Base-by-base conservation (phyloP, 1,140 invertebrate genomes). In the Kradibia gibbosae region DNA sequence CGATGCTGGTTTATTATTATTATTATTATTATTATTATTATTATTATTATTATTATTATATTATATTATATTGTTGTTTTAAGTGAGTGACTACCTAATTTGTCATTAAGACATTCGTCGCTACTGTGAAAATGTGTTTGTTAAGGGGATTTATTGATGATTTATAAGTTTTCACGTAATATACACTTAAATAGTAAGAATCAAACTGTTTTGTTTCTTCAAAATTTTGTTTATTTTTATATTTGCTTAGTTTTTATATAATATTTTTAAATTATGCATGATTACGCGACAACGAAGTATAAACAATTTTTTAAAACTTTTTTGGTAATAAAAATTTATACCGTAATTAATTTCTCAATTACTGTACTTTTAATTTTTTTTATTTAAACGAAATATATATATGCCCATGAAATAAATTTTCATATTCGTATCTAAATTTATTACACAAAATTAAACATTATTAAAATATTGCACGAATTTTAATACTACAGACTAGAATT, bases 21-120 rank as follows among this genome's bases (percentile, higher is more conserved):
- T 81, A 76, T 73, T 73, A 80, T 80, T 80, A 80, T 74, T 80
- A 80, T 73, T 73, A 74, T 80, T 75, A 81, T 73, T 74, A 80
- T 80, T 80, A 80, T 73, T 78, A 80, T 72, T 45, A 57, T 77
- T 78, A 53, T 70, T 70, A 80, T 73, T 80, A 80, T 55, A 75
- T 31, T 31, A 74, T 74, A 50, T 74, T 57, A 53, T 75, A 73
- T 83, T 70, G 31, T 83, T 81, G 83, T 82, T 75, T 78, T 84
- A 85, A 84, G 75, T 70, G 78, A 83, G 80, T 83, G 84, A 85
- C 82, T 83, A 83, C 20, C 57, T 80, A 80, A 77, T 80, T 78
- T 79, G 62, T 78, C 74, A 75, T 81, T 71, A 57, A 81, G 28
- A 76, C 70, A 3, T 71, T 50, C 62, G 45, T 62, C 42, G 20